Conservation (phyloP, 2,888 invertebrate species). For the Oithona nana region DNA sequence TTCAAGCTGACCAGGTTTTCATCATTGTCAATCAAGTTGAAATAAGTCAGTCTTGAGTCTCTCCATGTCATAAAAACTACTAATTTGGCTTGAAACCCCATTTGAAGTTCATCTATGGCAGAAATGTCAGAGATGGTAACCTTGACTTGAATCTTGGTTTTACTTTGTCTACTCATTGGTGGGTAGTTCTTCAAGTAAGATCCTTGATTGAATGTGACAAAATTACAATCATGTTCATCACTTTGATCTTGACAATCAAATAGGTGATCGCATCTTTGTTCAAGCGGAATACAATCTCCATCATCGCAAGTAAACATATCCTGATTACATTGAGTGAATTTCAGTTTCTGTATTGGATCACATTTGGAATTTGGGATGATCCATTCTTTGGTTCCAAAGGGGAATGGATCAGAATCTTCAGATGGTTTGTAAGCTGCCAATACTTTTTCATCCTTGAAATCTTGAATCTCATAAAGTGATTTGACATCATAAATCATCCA, state of each 20-base stretch:
- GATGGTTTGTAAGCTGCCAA: too few species aligned
- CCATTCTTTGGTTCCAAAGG: too few species aligned
- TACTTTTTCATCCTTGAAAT: too few species aligned
- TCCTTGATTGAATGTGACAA: background rate
- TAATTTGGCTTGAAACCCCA: background rate
- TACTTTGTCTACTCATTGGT: background rate
- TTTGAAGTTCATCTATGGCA: background rate
- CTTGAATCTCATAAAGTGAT: too few species aligned
- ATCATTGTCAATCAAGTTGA: background rate
- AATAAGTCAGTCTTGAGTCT: background rate
- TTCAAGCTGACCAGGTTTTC: background rate
- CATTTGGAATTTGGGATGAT: too few species aligned
- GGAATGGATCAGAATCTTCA: too few species aligned
- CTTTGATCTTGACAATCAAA: background rate
- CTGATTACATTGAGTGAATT: too few species aligned
- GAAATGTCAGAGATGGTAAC: background rate
- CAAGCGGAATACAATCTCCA: background rate
- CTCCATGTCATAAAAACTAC: background rate
- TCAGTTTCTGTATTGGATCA: too few species aligned
- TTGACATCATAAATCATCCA: too few species aligned
- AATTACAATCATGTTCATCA: background rate
- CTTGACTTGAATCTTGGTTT: background rate
- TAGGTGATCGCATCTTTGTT: background rate
- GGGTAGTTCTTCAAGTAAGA: background rate
- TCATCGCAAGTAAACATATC: background rate